These are phyloP conservation scores for Spilogale gracilis DNA, from an alignment of 2,113 vertebrate species.

Conservation along the genomic window DNA sequence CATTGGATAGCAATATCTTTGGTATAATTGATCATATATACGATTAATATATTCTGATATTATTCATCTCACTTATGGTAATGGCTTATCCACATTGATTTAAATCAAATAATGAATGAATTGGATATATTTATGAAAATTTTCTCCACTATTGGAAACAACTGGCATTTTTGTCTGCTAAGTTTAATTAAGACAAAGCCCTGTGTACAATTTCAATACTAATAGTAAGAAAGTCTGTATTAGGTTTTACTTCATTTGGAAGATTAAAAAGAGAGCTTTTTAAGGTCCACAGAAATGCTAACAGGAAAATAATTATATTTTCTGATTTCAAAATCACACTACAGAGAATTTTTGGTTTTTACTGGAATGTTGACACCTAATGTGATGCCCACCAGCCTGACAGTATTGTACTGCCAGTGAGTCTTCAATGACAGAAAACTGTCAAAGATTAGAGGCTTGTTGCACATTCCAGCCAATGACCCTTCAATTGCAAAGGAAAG, in stretches of 20 bases:
- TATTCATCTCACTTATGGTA: neutral
- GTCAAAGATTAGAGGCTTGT: conserved; percentile 50
- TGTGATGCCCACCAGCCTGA: neutral
- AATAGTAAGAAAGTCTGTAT: neutral
- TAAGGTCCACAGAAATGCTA: neutral
- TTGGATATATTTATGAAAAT: neutral
- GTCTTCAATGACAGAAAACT: conserved; percentile 42
- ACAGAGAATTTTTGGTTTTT: conserved; percentile 43
- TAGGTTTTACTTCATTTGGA: neutral
- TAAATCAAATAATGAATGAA: neutral
- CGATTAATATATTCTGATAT: neutral
- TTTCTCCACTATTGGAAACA: neutral
- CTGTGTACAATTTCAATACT: neutral
- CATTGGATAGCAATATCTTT: neutral
- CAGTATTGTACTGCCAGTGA: neutral
- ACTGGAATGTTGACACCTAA: conserved; percentile 20
- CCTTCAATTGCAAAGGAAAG: conserved; percentile 25
- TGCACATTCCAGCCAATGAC: neutral
- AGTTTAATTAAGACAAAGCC: neutral
- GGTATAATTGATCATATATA: neutral
- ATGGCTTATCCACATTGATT: neutral
- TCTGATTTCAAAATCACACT: neutral
- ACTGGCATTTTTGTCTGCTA: neutral
- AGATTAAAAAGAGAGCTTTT: neutral
- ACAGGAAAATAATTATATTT: neutral